Base-by-base conservation (phyloP, 2,888 invertebrate species). In the Cyclophora punctaria region DNA sequence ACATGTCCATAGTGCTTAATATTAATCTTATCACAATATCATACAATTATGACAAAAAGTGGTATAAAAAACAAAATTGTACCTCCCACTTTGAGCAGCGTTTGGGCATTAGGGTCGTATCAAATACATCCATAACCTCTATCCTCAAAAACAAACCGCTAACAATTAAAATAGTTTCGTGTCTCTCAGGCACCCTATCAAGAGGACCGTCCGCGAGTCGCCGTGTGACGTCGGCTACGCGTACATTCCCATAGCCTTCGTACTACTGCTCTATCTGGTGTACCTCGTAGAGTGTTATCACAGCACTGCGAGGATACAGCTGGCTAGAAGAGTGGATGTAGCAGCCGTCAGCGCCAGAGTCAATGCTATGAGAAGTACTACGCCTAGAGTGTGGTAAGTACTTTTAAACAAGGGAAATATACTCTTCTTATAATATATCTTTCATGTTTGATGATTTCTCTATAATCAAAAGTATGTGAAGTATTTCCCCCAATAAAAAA, bases 281-380 rank as follows among this genome's bases (percentile, higher is more conserved):
- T 96, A 96, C 78, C 83, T 95, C 63, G 93, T 95, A 68, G 95
- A 96, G 76, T 95, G 95, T 74, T 95, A 94, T 90, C 94, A 95
- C 75, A 93, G 94, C 64, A 93, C 93, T 5, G 93, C 93, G 34
- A 87, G 94, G 64, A 91, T 94, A 53, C 93, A 94, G 75, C 86
- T 93, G 48, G 87, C 90, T 3, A 85, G 91, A 63, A 74, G 90
- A 4, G 92, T 92, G 50, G 92, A 93, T 59, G 91, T 93, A 5
- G 90, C 90, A 6, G 90, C 92, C 5, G 93, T 93, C 41, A 90
- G 92, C 57, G 90, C 92, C 37, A 90, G 92, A 68, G 90, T 94
- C 3, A 89, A 91, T 46, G 90, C 91, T 51, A 90, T 95, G 89
- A 86, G 91, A 61, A 90, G 90, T 42, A 93, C 95, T 0, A 90